These are phyloP conservation scores for Drosophila subobscura DNA, from an alignment of 1,140 invertebrate species.

Conservation along the genomic window DNA sequence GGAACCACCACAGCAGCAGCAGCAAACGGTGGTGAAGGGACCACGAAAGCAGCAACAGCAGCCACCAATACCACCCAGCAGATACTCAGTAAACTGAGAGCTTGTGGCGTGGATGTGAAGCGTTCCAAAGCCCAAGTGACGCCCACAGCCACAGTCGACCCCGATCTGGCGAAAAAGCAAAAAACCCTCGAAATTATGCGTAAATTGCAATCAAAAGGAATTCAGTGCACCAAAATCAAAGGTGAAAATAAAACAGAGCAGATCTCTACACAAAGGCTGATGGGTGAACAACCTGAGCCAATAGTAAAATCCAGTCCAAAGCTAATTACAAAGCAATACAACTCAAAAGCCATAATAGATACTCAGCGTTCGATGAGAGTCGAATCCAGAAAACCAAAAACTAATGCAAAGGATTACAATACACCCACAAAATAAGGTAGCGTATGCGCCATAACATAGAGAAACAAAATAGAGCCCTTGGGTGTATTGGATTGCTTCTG, in stretches of 20 bases:
- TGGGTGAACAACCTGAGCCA: too few species aligned
- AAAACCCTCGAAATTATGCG: conserved; percentile 67
- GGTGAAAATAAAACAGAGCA: background rate
- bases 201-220: conserved; percentile 73
- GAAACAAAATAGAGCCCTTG: too few species aligned
- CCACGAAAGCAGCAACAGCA: background rate
- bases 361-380: too few species aligned
- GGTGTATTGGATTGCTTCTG: too few species aligned
- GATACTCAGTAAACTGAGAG: conserved; percentile 71
- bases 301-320: too few species aligned
- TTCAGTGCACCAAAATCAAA: conserved; percentile 69
- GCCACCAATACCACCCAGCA: conserved; percentile 29
- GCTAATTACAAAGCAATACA: too few species aligned
- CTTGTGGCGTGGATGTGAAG: conserved; percentile 68
- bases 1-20: background rate
- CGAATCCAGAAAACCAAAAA: too few species aligned
- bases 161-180: conserved; percentile 29
- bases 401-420: too few species aligned
- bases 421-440: too few species aligned
- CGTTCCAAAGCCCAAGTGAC: conserved; percentile 40
- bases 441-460: too few species aligned
- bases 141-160: background rate
- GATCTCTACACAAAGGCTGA: too few species aligned
- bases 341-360: too few species aligned
- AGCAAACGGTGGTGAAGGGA: background rate